Evolutionary conservation across 2,888 invertebrate genomes (phyloP), one percentile per base, ranked within the genome.

Genomic region (Parascotia fuliginaria): DNA sequence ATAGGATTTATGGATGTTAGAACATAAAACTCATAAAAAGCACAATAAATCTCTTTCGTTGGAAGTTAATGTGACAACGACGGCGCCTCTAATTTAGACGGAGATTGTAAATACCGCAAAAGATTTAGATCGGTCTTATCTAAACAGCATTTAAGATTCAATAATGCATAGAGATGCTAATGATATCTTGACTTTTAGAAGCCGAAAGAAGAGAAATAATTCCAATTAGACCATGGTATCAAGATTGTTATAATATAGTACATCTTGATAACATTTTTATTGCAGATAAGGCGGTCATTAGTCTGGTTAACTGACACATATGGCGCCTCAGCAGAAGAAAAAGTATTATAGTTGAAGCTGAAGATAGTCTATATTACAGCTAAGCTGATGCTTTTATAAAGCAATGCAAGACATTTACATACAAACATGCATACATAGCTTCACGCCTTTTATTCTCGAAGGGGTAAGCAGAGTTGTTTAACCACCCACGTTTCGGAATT

Each of bases 91-190:
- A 15, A 16, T 33, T 33, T 15, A 3, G n/a, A 11, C 9, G 9
- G 33, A 15, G n/a, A 33, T 33, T 4, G n/a, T 14, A 16, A 15
- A 16, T 33, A 15, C 32, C 16, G 13, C 16, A 6, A 16, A 33
- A 33, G 33, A 33, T 16, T 16, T 33, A 33, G 9, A 33, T 33
- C 9, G 16, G 14, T 33, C 33, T 33, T 33, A 33, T 33, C 33
- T 33, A 33, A 12, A 31, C 33, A 14, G 14, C 9, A n/a, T 15
- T 33, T 33, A n/a, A 33, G 33, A 33, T 33, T 29, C 4, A 2
- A 5, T 14, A 15, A 33, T 33, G 13, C 5, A 13, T 9, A 36
- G 11, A 4, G 33, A 19, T 19, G 22, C 7, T 5, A 1, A 12
- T 36, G 33, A 16, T 36, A 36, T 36, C 36, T 36, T 12, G 36